These are phyloP conservation scores for Centropus bengalensis DNA, from an alignment of 2,113 vertebrate genomes.

Conservation along the genomic window DNA sequence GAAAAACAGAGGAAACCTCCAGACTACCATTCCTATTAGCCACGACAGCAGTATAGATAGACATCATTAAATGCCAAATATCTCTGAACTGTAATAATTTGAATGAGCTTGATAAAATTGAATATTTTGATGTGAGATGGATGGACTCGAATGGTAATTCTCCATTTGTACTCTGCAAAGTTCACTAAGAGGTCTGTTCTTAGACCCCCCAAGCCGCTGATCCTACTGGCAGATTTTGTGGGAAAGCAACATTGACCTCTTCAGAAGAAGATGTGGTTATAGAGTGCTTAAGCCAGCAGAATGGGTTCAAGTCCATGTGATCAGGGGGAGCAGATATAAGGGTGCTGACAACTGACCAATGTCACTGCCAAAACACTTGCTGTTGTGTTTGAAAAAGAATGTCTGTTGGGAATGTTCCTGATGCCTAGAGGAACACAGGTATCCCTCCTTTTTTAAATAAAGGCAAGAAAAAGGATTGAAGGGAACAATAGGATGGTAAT, in stretches of 20 bases:
- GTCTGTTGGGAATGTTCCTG: background rate
- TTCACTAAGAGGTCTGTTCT: background rate
- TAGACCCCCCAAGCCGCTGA: background rate
- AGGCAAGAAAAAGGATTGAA: background rate
- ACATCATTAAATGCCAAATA: background rate
- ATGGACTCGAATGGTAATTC: background rate
- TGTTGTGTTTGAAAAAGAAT: background rate
- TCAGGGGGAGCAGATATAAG: background rate
- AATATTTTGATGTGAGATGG: background rate
- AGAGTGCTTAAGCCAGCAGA: background rate
- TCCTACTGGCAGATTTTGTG: background rate
- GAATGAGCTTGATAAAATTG: background rate
- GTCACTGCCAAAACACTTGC: background rate
- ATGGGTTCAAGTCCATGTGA: rapidly evolving
- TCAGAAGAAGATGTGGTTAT: background rate
- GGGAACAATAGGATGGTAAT: background rate
- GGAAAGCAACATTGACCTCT: background rate
- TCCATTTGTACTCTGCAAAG: background rate
- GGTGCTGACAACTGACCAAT: background rate
- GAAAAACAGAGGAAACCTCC: background rate
- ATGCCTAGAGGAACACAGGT: background rate
- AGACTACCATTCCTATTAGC: background rate
- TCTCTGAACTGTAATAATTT: background rate
- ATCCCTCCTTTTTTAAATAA: background rate
- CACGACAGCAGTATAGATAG: background rate